Base-by-base conservation (phyloP, 1,140 invertebrate species). In the Diplogasteroides magnus region DNA sequence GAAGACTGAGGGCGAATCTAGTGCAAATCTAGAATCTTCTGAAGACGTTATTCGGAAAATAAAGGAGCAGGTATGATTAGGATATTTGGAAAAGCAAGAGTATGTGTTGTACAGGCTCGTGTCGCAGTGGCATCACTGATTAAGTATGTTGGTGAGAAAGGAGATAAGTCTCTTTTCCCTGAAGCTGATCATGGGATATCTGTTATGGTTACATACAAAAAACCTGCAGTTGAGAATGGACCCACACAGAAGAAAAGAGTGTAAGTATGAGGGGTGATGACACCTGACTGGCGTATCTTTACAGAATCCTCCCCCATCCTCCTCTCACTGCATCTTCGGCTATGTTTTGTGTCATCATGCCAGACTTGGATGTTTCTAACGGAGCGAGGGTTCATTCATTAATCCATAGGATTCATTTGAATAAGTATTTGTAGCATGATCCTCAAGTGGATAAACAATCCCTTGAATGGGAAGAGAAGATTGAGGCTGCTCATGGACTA, bases 141-240 rank as follows among this genome's bases (percentile, higher is more conserved):
- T 19, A 72, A 72, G 63, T 72, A 67, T 32, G 66, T 72, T n/a
- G 64, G 31, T 15, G 57, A 72, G 1, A 72, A 68, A 11, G 59
- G 57, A 15, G 66, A 69, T 28, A 75, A 74, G 58, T 66, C 74
- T 1, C 60, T 75, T n/a, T 75, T 75, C 61, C 74, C 74, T 26
- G 74, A 75, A 57, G 69, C 74, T 26, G 74, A 75, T 26, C 66
- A 72, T 31, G 62, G 61, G 23, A 15, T 74, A n/a, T 32, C 28
- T 15, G 26, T 74, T 15, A 25, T 55, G 11, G 74, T 74, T 25
- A 66, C 67, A 15, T 75, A 75, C 48, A 75, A 75, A 28, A 74
- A 74, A 32, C 67, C 74, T 1, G 72, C 71, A 31, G 29, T 70
- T 14, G 68, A 31, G 1, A 69, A 73, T 2, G 58, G 65, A 23